A percentile compares a stretch with the other conserved stretches of the same genome.
These are phyloP conservation scores for Cichlasoma orientale DNA, from an alignment of 2,797 vertebrate species.

Conservation along the genomic window DNA sequence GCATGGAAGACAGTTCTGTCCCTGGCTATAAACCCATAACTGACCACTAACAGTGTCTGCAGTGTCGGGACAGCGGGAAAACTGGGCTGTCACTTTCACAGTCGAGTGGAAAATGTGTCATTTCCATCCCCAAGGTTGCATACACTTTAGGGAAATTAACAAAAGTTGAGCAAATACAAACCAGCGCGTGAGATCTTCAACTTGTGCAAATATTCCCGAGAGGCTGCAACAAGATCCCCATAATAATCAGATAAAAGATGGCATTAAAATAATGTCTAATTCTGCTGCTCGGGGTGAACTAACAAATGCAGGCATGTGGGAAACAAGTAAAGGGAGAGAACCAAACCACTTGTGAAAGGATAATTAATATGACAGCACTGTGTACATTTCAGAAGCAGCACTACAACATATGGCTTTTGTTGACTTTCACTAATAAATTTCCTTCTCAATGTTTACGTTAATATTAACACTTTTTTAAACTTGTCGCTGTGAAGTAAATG, in stretches of 20 bases:
- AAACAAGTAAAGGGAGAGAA: neutral
- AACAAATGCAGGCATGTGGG: constrained; percentile 14
- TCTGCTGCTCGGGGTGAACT: neutral
- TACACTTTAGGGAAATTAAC: neutral
- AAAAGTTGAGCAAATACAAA: neutral
- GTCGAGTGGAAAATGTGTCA: constrained; percentile 4
- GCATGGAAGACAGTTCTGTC: constrained; percentile 70
- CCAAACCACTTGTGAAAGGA: neutral
- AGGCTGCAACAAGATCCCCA: constrained; percentile 4
- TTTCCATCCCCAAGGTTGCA: neutral
- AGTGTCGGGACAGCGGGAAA: constrained; percentile 17
- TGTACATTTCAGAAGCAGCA: neutral
- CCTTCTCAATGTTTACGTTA: neutral
- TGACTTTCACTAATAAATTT: constrained; percentile 5
- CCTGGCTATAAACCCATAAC: constrained; percentile 53
- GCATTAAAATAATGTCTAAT: constrained; percentile 29
- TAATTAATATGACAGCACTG: neutral
- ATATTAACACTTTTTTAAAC: neutral
- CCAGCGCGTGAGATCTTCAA: neutral
- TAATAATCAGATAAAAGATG: constrained; percentile 8
- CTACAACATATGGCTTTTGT: neutral
- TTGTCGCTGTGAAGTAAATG: neutral
- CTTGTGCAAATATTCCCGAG: constrained; percentile 3
- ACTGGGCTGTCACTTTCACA: constrained; percentile 22
- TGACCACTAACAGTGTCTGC: constrained; percentile 49